Conservation (phyloP, 2,888 invertebrate species). For the Stratiomys singularior region DNA sequence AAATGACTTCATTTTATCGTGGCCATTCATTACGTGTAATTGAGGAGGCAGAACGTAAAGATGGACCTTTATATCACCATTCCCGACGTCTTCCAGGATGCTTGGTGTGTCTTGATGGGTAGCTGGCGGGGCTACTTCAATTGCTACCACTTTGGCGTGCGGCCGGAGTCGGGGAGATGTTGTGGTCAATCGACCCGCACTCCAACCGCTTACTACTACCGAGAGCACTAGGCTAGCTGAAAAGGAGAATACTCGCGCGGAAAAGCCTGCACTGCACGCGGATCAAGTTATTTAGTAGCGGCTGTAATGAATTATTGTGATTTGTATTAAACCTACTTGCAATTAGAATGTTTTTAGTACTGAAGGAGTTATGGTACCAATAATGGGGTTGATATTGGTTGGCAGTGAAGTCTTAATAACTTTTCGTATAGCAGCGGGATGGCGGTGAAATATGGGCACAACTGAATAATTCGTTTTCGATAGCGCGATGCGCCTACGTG, state of each 20-base stretch:
- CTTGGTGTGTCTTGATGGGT: slow-evolving; percentile 15
- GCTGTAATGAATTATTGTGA: slow-evolving; percentile 42
- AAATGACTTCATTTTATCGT: slow-evolving; percentile 47
- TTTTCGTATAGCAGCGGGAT: neutral
- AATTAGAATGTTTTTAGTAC: slow-evolving; percentile 2
- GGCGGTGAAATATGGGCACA: neutral
- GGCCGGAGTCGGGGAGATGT: too few species aligned
- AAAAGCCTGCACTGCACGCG: slow-evolving; percentile 12
- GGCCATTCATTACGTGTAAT: slow-evolving; percentile 44
- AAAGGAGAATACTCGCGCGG: neutral
- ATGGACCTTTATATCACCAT: slow-evolving; percentile 1
- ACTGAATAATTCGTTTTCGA: neutral
- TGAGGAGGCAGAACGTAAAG: slow-evolving; percentile 43
- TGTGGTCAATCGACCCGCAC: neutral
- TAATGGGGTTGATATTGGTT: neutral
- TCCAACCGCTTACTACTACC: neutral
- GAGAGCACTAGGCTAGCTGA: neutral
- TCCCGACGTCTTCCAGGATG: slow-evolving; percentile 5
- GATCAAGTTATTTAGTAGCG: slow-evolving; percentile 43
- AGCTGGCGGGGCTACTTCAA: slow-evolving; percentile 1
- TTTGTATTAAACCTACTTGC: slow-evolving; percentile 33
- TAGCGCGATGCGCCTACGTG: too few species aligned
- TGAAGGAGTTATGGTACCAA: neutral
- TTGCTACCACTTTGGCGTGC: neutral
- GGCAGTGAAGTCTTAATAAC: slow-evolving; percentile 6